A percentile compares a stretch with the other conserved stretches of the same genome.
Evolutionary conservation across 2,113 vertebrate genomes (phyloP).

Genomic region (Sceloporus undulatus): DNA sequence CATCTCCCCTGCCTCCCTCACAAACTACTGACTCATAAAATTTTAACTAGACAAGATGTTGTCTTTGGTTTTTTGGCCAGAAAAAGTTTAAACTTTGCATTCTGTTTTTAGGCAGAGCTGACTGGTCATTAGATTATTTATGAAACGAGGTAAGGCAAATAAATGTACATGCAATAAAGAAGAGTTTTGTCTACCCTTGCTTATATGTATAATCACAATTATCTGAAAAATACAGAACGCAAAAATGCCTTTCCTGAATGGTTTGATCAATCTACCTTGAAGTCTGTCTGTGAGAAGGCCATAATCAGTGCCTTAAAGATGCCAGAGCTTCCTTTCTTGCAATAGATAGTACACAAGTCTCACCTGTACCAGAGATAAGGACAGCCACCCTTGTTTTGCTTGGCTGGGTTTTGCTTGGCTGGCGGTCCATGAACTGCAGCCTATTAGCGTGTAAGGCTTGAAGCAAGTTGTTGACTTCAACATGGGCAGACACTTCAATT

Average conservation of each 20-base stretch:
- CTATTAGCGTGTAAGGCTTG: constrained; percentile 69
- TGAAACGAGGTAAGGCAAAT: neutral
- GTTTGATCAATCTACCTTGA: neutral
- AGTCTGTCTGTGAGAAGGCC: neutral
- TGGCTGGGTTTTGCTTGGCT: constrained; percentile 61
- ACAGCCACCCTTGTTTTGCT: constrained; percentile 87
- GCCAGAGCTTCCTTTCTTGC: neutral
- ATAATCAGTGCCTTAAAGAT: neutral
- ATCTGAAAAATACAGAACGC: neutral
- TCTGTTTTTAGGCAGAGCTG: neutral
- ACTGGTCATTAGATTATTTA: neutral
- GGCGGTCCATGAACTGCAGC: constrained; percentile 49
- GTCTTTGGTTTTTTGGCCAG: neutral
- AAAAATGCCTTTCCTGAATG: constrained; percentile 1
- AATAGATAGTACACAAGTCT: constrained; percentile 30
- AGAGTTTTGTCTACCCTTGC: neutral
- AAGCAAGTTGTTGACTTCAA: constrained; percentile 76
- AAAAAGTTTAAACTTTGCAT: constrained; percentile 5
- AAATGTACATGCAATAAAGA: neutral
- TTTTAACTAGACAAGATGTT: constrained; percentile 24
- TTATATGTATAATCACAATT: neutral
- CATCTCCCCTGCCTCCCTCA: rapidly evolving
- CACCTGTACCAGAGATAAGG: constrained; percentile 96
- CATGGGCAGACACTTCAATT: constrained; percentile 71
- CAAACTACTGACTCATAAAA: neutral